Evolutionary conservation across 2,888 invertebrate genomes (phyloP), one percentile per base, ranked within the genome.

Genomic region (Caenorhabditis wallacei): DNA sequence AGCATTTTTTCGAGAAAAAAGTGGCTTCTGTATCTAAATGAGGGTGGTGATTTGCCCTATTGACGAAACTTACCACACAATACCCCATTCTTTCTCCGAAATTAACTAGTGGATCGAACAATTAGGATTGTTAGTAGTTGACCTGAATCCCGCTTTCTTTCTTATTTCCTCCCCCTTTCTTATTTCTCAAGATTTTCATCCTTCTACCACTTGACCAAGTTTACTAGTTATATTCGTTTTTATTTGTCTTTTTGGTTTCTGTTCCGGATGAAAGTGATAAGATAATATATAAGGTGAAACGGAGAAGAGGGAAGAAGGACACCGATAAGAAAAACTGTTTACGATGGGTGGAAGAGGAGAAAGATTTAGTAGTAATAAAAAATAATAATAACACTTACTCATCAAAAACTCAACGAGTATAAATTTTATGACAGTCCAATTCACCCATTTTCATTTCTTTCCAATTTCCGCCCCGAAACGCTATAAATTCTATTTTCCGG

Each of bases 51-150:
- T n/a, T n/a, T n/a, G n/a, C 8, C 22, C 22, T 13, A 40, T 4
- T 37, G n/a, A 30, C n/a, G 18, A 40, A 11, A 22, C 40, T 53
- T 43, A 20, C 10, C 30, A 43, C 53, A 43, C 35, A 56, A 37
- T 43, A 56, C 51, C 56, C 43, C 51, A n/a, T 56, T 48, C 46
- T 40, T 22, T n/a, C 54, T 66, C 64, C 56, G 66, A 66, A 75
- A 75, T 75, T 76, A 76, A 76, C 75, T 76, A 59, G 66, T 43
- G 51, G 54, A 66, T 56, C 74, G 64, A 46, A 75, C 74, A 75
- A 75, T 75, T 75, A 75, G 43, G 63, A 75, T 75, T 76, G 75
- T 76, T 66, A 66, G 75, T 76, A 68, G 75, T 76, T 76, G 75
- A 76, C 75, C 75, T 66, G 68, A 76, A 68, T 64, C 72, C 53